A percentile compares a stretch with the other conserved stretches of the same genome.
phyloP scores from a whole-genome alignment of 23 tunicate genomes.

The Ciona savignyi region DNA sequence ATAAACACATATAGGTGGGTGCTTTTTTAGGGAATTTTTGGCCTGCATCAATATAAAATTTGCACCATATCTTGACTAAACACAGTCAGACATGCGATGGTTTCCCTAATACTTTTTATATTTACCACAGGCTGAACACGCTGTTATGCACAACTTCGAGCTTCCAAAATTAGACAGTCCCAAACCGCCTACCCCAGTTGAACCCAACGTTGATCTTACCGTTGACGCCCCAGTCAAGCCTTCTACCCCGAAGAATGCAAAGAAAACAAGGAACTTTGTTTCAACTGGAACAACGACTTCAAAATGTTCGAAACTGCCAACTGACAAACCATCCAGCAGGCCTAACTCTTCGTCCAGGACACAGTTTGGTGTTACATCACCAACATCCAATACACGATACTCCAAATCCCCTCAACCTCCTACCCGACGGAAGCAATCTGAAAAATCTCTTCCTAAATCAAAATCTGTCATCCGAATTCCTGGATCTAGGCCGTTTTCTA shows the following conservation, averaged over 20 bases:
- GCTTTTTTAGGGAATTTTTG: no score
- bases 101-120: no score
- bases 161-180: background rate
- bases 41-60: no score
- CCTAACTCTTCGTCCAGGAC: background rate
- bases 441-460: background rate
- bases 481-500: slow-evolving; percentile 19
- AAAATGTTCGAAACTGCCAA: background rate
- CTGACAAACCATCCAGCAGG: background rate
- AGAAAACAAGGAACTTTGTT: background rate
- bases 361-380: background rate
- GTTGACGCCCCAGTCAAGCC: background rate
- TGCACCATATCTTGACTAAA: no score
- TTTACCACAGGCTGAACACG: slow-evolving; percentile 5
- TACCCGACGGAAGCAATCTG: background rate
- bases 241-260: background rate
- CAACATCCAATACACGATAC: background rate
- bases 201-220: background rate
- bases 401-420: background rate
- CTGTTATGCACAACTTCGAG: slow-evolving; percentile 2
- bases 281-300: slow-evolving; percentile 12
- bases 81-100: no score
- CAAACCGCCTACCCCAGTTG: background rate
- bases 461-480: slow-evolving; percentile 18
- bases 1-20: no score